Base-by-base conservation (phyloP, 2,888 invertebrate species). In the Palloptera scutellata region DNA sequence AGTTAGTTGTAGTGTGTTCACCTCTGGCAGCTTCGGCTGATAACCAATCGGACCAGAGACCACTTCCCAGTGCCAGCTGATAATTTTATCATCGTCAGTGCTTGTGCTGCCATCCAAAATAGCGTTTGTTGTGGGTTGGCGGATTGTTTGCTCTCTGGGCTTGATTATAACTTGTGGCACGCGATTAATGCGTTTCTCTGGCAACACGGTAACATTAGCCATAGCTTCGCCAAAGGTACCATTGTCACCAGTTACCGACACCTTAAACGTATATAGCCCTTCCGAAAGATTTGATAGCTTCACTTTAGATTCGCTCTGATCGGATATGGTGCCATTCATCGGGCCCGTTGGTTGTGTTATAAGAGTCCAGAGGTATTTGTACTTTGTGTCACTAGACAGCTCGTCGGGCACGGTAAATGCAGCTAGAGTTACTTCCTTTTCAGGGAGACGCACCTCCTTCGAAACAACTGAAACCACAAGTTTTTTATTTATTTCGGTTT, bases 41-140 rank as follows among this genome's bases (percentile, higher is more conserved):
- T 95, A 96, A 19, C 93, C 93, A 69, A 92, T 87, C 0, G 97
- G 97, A 0, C 95, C 95, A 66, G 92, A 91, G 45, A 94, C 92
- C 43, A 96, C 86, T 83, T 97, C 96, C 97, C 97, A 98, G 80
- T 93, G 93, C 90, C 94, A 97, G 0, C 90, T 90, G 73, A 91
- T 89, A 71, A 97, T 94, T 70, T 90, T 91, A 79, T 94, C 93
- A 79, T 97, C 96, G 75, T 93, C 93, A 80, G 87, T 88, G 76
- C 88, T 93, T 48, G 88, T 90, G 77, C 93, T 94, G 0, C 92
- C 97, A 84, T 97, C 97, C 41, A 98, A 87, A 41, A 97, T 94
- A 0, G 96, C 95, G 54, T 92, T 93, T 0, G 93, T 93, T 76
- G 95, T 97, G 0, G 97, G 96, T 73, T 95, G 87, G 77, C 96